Conservation (phyloP, 2,888 invertebrate genomes). For the Unio delphinus region DNA sequence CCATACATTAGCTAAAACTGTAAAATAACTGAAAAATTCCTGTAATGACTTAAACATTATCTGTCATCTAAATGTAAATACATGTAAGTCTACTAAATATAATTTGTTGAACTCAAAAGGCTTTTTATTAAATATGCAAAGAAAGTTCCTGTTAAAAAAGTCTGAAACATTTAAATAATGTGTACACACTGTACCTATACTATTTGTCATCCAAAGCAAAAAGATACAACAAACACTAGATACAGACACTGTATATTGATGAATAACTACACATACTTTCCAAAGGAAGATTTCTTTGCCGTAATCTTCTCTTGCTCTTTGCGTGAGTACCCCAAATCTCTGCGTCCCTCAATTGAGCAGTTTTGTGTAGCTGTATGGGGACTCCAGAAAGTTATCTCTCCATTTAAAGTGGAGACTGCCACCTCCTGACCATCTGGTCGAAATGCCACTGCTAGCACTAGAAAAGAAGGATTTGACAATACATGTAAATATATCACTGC, state of each 20-base stretch:
- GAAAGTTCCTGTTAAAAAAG: too few relatives aligned
- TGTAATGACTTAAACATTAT: too few relatives aligned
- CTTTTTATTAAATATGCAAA: too few relatives aligned
- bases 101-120: too few relatives aligned
- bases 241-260: neutral
- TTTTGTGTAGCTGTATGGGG: slow-evolving; percentile 73
- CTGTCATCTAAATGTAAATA: too few relatives aligned
- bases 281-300: slow-evolving; percentile 85
- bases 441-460: slow-evolving; percentile 85
- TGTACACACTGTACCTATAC: too few relatives aligned
- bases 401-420: slow-evolving; percentile 88
- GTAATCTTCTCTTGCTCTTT: slow-evolving; percentile 89
- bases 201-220: too few relatives aligned
- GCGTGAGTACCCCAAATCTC: slow-evolving; percentile 89
- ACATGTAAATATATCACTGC: neutral
- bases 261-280: slow-evolving; percentile 79
- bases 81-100: too few relatives aligned
- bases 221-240: too few relatives aligned
- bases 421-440: slow-evolving; percentile 93
- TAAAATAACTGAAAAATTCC: too few relatives aligned
- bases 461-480: slow-evolving; percentile 12
- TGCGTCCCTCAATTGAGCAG: slow-evolving; percentile 87
- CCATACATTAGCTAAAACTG: too few relatives aligned
- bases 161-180: too few relatives aligned
- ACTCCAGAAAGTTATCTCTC: slow-evolving; percentile 67